These are phyloP conservation scores for Crenichthys baileyi DNA, from an alignment of 2,797 vertebrate species.

Conservation along the genomic window DNA sequence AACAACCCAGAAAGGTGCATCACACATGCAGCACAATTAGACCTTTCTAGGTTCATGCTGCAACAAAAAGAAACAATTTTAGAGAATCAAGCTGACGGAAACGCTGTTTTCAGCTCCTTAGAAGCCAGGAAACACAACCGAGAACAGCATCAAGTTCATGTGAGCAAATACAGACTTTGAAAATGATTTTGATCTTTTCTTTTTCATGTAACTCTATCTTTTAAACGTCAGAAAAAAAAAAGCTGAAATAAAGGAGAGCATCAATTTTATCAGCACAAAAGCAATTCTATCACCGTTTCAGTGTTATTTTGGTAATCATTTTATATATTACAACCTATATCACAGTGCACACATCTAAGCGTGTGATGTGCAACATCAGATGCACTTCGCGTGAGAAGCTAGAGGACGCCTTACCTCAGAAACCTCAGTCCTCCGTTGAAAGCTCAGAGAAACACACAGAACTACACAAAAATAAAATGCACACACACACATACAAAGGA, in stretches of 20 bases:
- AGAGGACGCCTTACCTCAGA: slow-evolving; percentile 77
- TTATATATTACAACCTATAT: slow-evolving; percentile 31
- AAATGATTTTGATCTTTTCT: slow-evolving; percentile 16
- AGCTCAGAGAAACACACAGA: slow-evolving; percentile 52
- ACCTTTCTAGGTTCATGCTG: slow-evolving; percentile 60
- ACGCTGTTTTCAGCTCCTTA: slow-evolving; percentile 43
- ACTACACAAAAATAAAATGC: slow-evolving; percentile 39
- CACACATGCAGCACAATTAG: slow-evolving; percentile 69
- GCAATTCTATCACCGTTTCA: neutral
- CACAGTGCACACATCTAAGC: slow-evolving; percentile 50
- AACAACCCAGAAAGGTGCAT: slow-evolving; percentile 72
- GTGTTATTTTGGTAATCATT: slow-evolving; percentile 23
- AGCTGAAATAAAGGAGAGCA: neutral
- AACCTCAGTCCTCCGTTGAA: slow-evolving; percentile 72
- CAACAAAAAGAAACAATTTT: slow-evolving; percentile 66
- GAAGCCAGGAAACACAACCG: slow-evolving; percentile 36
- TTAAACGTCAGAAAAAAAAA: neutral
- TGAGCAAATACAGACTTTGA: slow-evolving; percentile 13
- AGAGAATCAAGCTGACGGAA: slow-evolving; percentile 67
- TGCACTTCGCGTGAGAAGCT: slow-evolving; percentile 77
- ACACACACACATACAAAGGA: slow-evolving; percentile 21
- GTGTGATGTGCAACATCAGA: slow-evolving; percentile 78
- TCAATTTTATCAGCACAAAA: slow-evolving; percentile 9
- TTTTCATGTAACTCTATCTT: neutral
- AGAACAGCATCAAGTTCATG: slow-evolving; percentile 18